A percentile compares a stretch with the other conserved stretches of the same genome.
Evolutionary conservation across 2,888 invertebrate genomes (phyloP).

Genomic region (Dasysyrphus tricinctus): DNA sequence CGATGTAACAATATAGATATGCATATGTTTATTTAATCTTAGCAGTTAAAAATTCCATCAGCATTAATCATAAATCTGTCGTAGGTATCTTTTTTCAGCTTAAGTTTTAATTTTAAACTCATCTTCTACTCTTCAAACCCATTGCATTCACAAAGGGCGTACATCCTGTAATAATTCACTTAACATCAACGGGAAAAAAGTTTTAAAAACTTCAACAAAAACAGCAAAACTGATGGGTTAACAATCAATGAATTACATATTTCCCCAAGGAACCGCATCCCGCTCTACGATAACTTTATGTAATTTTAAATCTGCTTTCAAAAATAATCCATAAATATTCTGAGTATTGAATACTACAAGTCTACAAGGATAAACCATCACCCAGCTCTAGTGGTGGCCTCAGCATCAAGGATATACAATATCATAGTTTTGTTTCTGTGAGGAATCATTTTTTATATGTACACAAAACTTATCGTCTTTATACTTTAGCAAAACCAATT

Average conservation of each 20-base stretch:
- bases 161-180: not conserved
- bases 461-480: slow-evolving; percentile 38
- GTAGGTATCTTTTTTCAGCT: not conserved
- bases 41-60: too few species aligned
- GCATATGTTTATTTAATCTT: too few species aligned
- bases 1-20: too few species aligned
- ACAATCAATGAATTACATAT: slow-evolving; percentile 23
- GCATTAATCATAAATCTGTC: not conserved
- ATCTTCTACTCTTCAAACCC: too few species aligned
- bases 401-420: slow-evolving; percentile 42
- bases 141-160: not conserved
- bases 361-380: slow-evolving; percentile 32
- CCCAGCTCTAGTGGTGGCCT: not conserved
- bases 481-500: slow-evolving; percentile 41
- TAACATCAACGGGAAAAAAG: not conserved
- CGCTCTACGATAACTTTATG: slow-evolving; percentile 31
- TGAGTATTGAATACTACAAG: slow-evolving; percentile 53
- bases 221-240: not conserved
- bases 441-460: not conserved
- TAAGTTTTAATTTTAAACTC: not conserved
- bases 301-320: slow-evolving; percentile 33
- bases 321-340: slow-evolving; percentile 48
- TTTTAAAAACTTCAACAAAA: not conserved
- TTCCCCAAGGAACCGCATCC: slow-evolving; percentile 19
- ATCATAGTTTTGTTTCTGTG: slow-evolving; percentile 11